phyloP scores from a whole-genome alignment of 2,888 invertebrate species.

The Drosophila buzzatii region DNA sequence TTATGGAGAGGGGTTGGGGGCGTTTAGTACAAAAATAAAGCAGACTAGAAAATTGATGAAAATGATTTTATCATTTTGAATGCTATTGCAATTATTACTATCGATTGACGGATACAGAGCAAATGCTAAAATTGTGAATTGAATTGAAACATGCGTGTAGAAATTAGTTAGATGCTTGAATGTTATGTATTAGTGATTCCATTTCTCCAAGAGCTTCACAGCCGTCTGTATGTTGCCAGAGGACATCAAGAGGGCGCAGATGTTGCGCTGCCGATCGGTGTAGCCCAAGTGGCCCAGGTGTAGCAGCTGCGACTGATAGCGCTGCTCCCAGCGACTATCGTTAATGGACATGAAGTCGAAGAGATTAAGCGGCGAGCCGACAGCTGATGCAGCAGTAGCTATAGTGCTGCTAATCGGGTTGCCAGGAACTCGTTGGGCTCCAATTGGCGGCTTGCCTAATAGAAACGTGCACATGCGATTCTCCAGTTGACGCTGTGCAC shows the following conservation, averaged over 20 bases:
- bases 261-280: slow-evolving; percentile 51
- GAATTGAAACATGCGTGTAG: not conserved
- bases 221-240: slow-evolving; percentile 57
- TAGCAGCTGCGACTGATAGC: slow-evolving; percentile 42
- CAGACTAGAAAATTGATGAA: not conserved
- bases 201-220: slow-evolving; percentile 50
- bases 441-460: not conserved
- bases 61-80: slow-evolving; percentile 21
- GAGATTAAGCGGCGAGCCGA: slow-evolving; percentile 15
- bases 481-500: slow-evolving; percentile 21
- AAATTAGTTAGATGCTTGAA: not conserved
- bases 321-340: slow-evolving; percentile 34
- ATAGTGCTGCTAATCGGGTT: too few species aligned
- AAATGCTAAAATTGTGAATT: slow-evolving; percentile 15
- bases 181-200: slow-evolving; percentile 39
- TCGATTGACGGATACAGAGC: slow-evolving; percentile 9
- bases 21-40: not conserved
- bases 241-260: slow-evolving; percentile 55
- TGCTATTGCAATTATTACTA: slow-evolving; percentile 23
- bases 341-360: slow-evolving; percentile 41
- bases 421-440: not conserved
- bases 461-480: not conserved
- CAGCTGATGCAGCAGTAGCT: not conserved
- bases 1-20: not conserved
- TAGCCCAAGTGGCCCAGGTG: slow-evolving; percentile 49